phyloP scores from a whole-genome alignment of 2,888 invertebrate species.

The Drosophila neotestacea region DNA sequence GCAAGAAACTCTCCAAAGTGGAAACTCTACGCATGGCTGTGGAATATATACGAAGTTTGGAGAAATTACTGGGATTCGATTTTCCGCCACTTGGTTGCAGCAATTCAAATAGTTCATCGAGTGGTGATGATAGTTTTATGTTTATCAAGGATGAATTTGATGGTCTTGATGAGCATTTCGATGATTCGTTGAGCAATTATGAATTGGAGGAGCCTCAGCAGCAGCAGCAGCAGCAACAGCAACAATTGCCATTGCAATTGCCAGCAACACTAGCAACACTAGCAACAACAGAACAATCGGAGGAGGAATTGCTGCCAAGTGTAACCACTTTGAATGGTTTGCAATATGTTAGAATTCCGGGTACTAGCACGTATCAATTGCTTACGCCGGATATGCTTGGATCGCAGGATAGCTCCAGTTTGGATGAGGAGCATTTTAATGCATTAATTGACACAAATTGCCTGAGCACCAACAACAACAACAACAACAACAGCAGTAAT shows the following conservation, averaged over 20 bases:
- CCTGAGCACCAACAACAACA: slow-evolving; percentile 76
- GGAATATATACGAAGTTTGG: slow-evolving; percentile 94
- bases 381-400: slow-evolving; percentile 87
- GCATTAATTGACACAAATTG: slow-evolving; percentile 86
- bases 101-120: slow-evolving; percentile 62
- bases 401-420: slow-evolving; percentile 59
- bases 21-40: slow-evolving; percentile 96
- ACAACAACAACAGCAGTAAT: slow-evolving; percentile 18
- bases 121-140: slow-evolving; percentile 83
- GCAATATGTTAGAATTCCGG: slow-evolving; percentile 88
- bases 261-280: neutral
- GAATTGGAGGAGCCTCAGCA: slow-evolving; percentile 71
- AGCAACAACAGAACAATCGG: slow-evolving; percentile 11
- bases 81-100: slow-evolving; percentile 71
- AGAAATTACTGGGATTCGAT: slow-evolving; percentile 90
- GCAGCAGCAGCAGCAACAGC: neutral
- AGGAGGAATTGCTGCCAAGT: slow-evolving; percentile 84
- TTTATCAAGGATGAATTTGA: slow-evolving; percentile 83
- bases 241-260: neutral
- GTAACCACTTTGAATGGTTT: slow-evolving; percentile 85
- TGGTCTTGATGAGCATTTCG: slow-evolving; percentile 75
- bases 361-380: slow-evolving; percentile 88
- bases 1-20: slow-evolving; percentile 94
- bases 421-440: slow-evolving; percentile 87
- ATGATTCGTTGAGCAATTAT: slow-evolving; percentile 81